Evolutionary conservation across 2,113 vertebrate species (phyloP).

Genomic region (Dipodomys spectabilis): DNA sequence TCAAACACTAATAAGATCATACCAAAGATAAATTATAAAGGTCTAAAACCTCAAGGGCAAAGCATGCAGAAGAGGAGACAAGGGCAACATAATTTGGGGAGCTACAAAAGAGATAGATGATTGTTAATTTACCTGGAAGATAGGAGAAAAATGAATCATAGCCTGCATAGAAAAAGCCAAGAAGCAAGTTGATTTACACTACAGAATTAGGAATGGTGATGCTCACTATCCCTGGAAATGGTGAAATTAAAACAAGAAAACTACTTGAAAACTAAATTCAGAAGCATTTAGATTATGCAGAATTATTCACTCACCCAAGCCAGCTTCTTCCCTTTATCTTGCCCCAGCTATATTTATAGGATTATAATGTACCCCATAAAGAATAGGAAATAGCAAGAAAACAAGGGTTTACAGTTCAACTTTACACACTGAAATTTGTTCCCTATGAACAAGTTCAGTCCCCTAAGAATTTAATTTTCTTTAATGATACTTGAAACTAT

Average conservation of each 20-base stretch:
- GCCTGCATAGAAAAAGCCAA: not conserved
- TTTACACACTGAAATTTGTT: not conserved
- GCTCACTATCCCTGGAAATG: not conserved
- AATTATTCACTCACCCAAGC: not conserved
- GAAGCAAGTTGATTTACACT: not conserved
- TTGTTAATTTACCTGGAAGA: slow-evolving; percentile 24
- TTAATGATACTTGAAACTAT: not conserved
- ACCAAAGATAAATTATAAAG: slow-evolving; percentile 18
- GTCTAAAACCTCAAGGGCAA: slow-evolving; percentile 12
- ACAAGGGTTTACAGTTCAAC: no score
- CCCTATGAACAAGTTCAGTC: not conserved
- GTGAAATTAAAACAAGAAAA: not conserved
- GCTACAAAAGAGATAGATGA: not conserved
- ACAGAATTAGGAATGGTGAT: not conserved
- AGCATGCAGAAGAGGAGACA: not conserved
- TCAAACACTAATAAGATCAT: slow-evolving; percentile 28
- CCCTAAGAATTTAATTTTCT: not conserved
- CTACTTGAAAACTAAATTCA: slow-evolving; percentile 10
- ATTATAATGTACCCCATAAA: not conserved
- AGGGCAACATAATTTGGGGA: slow-evolving; percentile 29
- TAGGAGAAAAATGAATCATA: slow-evolving; percentile 34
- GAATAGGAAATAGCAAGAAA: not conserved
- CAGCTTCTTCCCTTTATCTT: not conserved
- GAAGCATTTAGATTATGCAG: not conserved
- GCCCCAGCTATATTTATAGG: not conserved